A percentile compares a stretch with the other conserved stretches of the same genome.
Evolutionary conservation across 2,888 invertebrate genomes (phyloP).

Genomic region (Norana najaformis): DNA sequence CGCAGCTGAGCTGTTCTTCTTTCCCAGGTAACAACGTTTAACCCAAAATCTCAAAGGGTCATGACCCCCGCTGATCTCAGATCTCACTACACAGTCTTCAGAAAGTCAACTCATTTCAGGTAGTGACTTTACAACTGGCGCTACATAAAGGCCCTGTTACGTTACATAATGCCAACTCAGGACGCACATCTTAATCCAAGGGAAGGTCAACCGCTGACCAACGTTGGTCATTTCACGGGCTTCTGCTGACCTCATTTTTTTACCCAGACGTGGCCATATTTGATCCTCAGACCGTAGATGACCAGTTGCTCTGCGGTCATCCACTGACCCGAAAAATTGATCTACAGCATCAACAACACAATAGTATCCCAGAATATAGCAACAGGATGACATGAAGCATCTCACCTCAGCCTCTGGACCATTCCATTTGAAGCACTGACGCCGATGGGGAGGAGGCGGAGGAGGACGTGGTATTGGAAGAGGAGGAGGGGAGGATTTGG

Average conservation of each 20-base stretch:
- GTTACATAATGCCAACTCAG: background rate
- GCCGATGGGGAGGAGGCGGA: background rate
- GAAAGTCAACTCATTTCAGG: too few relatives aligned
- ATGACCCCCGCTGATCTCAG: too few relatives aligned
- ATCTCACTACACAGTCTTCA: too few relatives aligned
- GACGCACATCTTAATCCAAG: background rate
- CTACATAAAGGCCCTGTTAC: too few relatives aligned
- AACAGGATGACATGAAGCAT: background rate
- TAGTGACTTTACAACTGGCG: too few relatives aligned
- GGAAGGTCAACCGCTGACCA: background rate
- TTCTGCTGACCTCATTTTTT: background rate
- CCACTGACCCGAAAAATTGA: background rate
- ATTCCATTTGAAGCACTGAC: background rate
- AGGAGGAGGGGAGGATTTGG: background rate
- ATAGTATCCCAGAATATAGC: background rate
- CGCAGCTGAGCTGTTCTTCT: too few relatives aligned
- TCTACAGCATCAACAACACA: background rate
- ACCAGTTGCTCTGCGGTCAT: background rate
- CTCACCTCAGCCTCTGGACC: constrained; percentile 13
- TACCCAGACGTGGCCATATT: background rate
- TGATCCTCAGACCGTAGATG: background rate
- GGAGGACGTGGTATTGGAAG: background rate
- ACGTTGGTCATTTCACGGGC: background rate
- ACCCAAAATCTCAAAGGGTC: too few relatives aligned
- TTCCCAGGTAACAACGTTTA: too few relatives aligned